Base-by-base conservation (phyloP, 1,140 invertebrate species). In the Drosophila ficusphila region DNA sequence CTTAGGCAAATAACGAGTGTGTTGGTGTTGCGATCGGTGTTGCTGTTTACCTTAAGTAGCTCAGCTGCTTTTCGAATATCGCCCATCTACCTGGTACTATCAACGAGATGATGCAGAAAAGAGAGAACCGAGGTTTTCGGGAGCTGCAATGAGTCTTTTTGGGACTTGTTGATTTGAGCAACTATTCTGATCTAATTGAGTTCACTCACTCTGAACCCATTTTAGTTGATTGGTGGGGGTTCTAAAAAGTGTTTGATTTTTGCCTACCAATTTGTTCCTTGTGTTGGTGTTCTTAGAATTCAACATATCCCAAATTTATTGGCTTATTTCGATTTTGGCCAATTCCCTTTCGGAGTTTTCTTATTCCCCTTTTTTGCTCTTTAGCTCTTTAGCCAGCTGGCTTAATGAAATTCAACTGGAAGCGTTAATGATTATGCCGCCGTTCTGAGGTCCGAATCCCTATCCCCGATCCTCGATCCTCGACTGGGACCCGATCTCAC, bases 331-430 rank as follows among this genome's bases (percentile, higher is more conserved):
- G 4, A 41, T 19, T 29, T 8, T 19, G n/a, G 9, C 23, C 23
- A 7, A 34, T n/a, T 12, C n/a, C 1, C 4, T 5, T 34, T 14
- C 6, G 9, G 11, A 11, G 5, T 41, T 8, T 11, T 7, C 39
- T 3, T 18, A 25, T 7, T 7, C 27, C 14, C 12, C 25, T 46
- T 39, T 18, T n/a, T 1, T 53, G 5, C 7, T 27, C 34, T 25
- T 16, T 2, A 7, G 29, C n/a, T 34, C 9, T 16, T 46, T 27
- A 14, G 6, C 11, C 23, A 38, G 60, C 57, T 44, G 62, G 58
- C 58, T 68, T 86, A 88, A 88, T 86, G 77, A 75, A 70, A 88
- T 86, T 75, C 82, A 77, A 57, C 46, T 62, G 79, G 67, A 86
- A 76, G 68, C 62, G 76, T 69, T 86, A 86, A 86, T 86, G 79